These are phyloP conservation scores for Hydrozoanthus gracilis DNA, from an alignment of 92 coral and sea anemone genomes.

Conservation along the genomic window DNA sequence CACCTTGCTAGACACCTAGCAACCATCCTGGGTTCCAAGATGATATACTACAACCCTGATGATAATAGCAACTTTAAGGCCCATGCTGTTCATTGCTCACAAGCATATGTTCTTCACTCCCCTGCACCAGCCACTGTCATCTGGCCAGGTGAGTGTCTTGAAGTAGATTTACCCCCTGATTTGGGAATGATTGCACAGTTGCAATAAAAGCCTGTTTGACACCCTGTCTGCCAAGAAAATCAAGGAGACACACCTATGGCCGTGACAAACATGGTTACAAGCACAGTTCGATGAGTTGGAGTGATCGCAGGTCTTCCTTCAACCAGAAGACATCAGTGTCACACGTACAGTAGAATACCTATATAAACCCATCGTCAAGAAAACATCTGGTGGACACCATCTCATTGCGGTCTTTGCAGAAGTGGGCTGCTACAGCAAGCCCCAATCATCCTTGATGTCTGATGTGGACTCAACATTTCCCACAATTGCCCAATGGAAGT, in stretches of 20 bases:
- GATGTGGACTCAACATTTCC: neutral
- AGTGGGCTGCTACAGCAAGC: conserved; percentile 5
- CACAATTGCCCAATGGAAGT: conserved; percentile 22
- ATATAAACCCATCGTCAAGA: neutral
- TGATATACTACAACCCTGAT: neutral
- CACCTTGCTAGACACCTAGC: conserved; percentile 21
- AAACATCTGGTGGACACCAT: conserved; percentile 27
- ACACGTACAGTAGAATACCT: conserved; percentile 32
- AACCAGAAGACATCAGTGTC: conserved; percentile 14
- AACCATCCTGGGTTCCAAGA: conserved; percentile 31
- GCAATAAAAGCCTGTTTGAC: conserved; percentile 43
- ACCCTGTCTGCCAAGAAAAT: neutral
- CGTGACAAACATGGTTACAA: conserved; percentile 34
- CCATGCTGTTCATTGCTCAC: conserved; percentile 21
- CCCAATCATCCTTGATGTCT: conserved; percentile 9
- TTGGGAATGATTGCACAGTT: conserved; percentile 5
- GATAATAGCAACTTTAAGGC: neutral
- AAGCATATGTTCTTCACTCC: conserved; percentile 25
- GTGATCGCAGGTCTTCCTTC: conserved; percentile 25
- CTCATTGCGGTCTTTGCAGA: conserved; percentile 25
- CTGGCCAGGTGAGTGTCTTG: conserved; percentile 50
- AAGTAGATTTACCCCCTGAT: conserved; percentile 36
- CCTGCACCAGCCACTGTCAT: conserved; percentile 34
- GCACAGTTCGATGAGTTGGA: conserved; percentile 48
- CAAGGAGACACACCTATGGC: conserved; percentile 37